Evolutionary conservation across 2,888 invertebrate genomes (phyloP), one percentile per base, ranked within the genome.

Genomic region (Eretmocerus hayati): DNA sequence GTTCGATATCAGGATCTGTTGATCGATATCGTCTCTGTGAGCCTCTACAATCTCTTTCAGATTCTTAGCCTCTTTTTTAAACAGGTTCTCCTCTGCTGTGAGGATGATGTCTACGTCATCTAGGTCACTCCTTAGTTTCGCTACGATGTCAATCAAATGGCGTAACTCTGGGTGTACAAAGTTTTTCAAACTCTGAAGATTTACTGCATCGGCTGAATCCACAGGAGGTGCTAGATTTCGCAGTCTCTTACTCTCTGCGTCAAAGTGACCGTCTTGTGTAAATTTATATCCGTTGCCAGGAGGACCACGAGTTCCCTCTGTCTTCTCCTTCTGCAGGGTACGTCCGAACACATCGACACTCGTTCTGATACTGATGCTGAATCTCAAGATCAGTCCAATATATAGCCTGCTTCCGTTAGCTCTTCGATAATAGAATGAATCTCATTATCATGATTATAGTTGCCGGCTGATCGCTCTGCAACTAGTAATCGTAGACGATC

Each of bases 211-310:
- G 4, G 13, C 11, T 11, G 26, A 6, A n/a, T 46, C 8, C 20
- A 40, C 20, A 8, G 43, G 38, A 13, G 42, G 18, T 13, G 37
- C 44, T 13, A 52, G 26, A 38, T 54, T 54, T 26, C 50, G 46
- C 9, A 56, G 31, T 48, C 22, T 23, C 22, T 41, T 56, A 19
- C 50, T 30, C 20, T 48, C 22, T 26, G 53, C 20, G 33, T 53
- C 41, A 31, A 53, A 56, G 11, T 53, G 36, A 30, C 43, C 43
- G 31, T 53, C 47, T 18, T 31, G 5, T 13, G 48, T 53, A 3
- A 51, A 4, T 15, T 16, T 23, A 40, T 26, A 40, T 15, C 26
- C 40, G 18, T 16, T 40, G n/a, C 37, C 20, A 3, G 37, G 20
- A 20, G 37, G 20, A 20, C 37, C 37, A 5, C 20, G 20, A 19